phyloP scores from a whole-genome alignment of 2,888 invertebrate species.

The Cabera pusaria region DNA sequence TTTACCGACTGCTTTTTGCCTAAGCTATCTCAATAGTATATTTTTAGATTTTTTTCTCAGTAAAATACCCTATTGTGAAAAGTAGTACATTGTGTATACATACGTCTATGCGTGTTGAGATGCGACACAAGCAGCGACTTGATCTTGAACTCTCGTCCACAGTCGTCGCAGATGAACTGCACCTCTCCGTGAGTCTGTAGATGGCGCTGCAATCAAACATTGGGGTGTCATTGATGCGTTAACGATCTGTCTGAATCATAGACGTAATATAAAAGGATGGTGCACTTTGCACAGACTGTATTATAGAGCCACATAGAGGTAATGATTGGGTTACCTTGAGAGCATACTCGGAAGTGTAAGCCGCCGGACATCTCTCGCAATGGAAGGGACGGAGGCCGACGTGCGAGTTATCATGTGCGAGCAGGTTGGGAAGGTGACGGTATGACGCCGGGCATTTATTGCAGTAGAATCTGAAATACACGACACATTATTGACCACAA shows the following conservation, averaged over 20 bases:
- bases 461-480: slow-evolving; percentile 44
- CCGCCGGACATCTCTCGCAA: slow-evolving; percentile 50
- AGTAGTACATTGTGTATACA: no score
- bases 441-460: slow-evolving; percentile 53
- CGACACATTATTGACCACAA: no score
- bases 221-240: no score
- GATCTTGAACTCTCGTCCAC: slow-evolving; percentile 53
- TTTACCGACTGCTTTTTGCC: no score
- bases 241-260: no score
- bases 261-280: no score
- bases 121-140: slow-evolving; percentile 56
- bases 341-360: slow-evolving; percentile 55
- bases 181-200: slow-evolving; percentile 46
- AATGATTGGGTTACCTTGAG: slow-evolving; percentile 41
- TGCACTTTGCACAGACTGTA: no score
- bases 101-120: slow-evolving; percentile 62
- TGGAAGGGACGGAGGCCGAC: slow-evolving; percentile 56
- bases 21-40: no score
- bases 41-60: no score
- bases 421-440: slow-evolving; percentile 39
- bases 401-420: slow-evolving; percentile 57
- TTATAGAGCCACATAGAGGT: no score
- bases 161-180: slow-evolving; percentile 59
- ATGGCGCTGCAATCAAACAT: slow-evolving; percentile 51
- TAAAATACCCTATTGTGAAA: no score